Evolutionary conservation across 2,113 vertebrate species (phyloP), one percentile per base, ranked within the genome.

Genomic region (Neopipo cinnamomea): DNA sequence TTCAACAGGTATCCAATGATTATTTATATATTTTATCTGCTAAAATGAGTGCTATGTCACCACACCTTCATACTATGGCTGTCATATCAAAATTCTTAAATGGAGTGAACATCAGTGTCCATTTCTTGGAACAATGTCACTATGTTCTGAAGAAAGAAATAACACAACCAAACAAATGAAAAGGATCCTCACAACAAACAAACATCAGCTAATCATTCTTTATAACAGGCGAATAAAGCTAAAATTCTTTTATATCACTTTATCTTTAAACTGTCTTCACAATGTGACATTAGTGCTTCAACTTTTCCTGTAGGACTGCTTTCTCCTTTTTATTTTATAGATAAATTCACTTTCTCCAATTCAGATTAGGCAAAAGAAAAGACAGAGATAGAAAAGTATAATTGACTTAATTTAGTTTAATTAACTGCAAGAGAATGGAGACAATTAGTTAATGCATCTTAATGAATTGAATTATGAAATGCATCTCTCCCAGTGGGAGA

Each of bases 341-440:
- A 42, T 88, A 72, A 83, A 10, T 85, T 96, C 56, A 47, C 72
- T 87, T 89, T 88, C 89, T 89, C 44, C 31, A 66, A 42, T 90
- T 97, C 87, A 96, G 61, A 93, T 94, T 78, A 90, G 24, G 52
- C 46, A 94, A 91, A 94, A 95, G 44, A 93, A 91, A 94, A 86
- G 50, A 78, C 58, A 91, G 75, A 89, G 78, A 90, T 71, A 81
- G 74, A 93, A 96, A 96, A 93, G 27, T 91, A 73, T 89, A 93
- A 97, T 93, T 97, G 86, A 88, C 91, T 96, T 97, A 93, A 97
- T 97, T 97, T 97, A 70, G 47, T 89, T 97, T 97, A 97, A 97
- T 97, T 97, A 96, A 95, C 83, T 97, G 44, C 61, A 96, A 84
- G 62, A 95, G 82, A 98, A 97, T 89, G 39, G 90, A 91, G 93